Conservation (phyloP, 1,140 invertebrate species). For the Platyura marginata region DNA sequence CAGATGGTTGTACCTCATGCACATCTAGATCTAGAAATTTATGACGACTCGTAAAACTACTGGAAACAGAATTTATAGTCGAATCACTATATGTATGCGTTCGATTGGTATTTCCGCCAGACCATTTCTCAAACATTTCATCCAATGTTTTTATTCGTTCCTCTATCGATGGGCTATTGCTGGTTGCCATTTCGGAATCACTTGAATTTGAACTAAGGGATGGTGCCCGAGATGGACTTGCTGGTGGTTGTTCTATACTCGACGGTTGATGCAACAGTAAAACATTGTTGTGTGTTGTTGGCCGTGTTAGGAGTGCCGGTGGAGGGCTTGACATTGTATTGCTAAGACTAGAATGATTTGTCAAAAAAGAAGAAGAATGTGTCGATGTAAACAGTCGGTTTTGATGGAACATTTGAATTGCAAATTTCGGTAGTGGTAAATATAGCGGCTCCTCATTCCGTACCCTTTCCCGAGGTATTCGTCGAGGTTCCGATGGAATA, state of each 20-base stretch:
- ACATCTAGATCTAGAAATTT: conserved; percentile 54
- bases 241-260: conserved; percentile 15
- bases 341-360: conserved; percentile 11
- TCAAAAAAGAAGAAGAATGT: conserved; percentile 13
- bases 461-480: conserved; percentile 35
- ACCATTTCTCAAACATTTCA: conserved; percentile 85
- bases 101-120: conserved; percentile 42
- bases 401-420: conserved; percentile 43
- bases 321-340: conserved; percentile 7
- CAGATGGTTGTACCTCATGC: conserved; percentile 70
- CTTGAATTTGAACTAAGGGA: conserved; percentile 37
- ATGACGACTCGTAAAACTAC: conserved; percentile 34
- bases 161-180: conserved; percentile 48
- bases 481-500: conserved; percentile 47
- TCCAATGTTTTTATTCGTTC: conserved; percentile 75
- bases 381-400: conserved; percentile 20
- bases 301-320: conserved; percentile 4
- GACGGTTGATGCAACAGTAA: conserved; percentile 7
- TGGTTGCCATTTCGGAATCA: conserved; percentile 34
- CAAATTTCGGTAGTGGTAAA: conserved; percentile 68
- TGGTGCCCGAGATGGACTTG: conserved; percentile 32
- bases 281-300: conserved; percentile 3
- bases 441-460: conserved; percentile 48
- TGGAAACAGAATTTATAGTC: conserved; percentile 35
- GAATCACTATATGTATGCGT: conserved; percentile 25